Conservation (phyloP, 92 coral and sea anemone species). For the Bergia sp. region DNA sequence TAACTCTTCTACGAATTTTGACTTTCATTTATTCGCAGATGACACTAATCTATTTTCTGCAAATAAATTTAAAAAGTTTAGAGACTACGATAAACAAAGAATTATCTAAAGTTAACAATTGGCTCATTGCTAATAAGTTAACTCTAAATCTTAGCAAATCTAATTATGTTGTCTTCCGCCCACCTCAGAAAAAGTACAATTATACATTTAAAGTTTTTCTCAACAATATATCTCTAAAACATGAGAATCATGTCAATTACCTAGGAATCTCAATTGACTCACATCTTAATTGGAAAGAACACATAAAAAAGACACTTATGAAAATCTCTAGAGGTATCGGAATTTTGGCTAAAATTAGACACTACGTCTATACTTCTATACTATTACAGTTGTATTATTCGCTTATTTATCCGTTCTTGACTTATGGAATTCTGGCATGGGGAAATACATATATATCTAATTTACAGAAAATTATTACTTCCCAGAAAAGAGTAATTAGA, state of each 20-base stretch:
- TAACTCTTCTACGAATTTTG: background rate
- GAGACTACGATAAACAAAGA: background rate
- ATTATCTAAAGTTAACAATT: background rate
- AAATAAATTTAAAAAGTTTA: background rate
- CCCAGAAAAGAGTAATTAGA: no score
- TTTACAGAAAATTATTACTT: background rate
- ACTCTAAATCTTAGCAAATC: no score
- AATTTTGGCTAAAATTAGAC: background rate
- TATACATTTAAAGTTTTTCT: background rate
- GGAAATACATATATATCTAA: background rate
- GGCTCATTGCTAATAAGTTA: background rate
- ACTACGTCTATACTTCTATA: background rate
- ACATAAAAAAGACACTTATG: background rate
- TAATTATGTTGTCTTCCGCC: no score
- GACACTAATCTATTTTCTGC: background rate
- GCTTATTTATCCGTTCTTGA: no score
- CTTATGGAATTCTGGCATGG: no score
- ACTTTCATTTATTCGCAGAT: background rate
- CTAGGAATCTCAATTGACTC: no score
- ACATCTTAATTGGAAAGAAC: no score
- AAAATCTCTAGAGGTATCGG: background rate
- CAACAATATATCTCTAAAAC: background rate
- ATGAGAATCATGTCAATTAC: no score
- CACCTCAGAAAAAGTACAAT: no score
- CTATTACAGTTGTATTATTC: background rate